Conservation (phyloP, 2,888 invertebrate species). For the Leptinotarsa haldemani region DNA sequence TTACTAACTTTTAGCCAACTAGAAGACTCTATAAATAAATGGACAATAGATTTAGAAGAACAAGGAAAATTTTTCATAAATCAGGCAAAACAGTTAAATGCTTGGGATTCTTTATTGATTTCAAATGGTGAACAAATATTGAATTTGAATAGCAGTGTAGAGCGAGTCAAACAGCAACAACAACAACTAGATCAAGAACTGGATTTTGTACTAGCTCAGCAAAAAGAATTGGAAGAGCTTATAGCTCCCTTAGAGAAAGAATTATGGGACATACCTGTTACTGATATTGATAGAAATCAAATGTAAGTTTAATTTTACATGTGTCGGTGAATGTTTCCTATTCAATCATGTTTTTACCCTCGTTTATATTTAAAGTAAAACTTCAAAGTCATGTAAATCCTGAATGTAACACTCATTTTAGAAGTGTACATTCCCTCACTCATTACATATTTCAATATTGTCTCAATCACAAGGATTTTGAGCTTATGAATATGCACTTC, state of each 20-base stretch:
- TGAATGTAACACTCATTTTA: too few species aligned
- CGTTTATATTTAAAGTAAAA: too few species aligned
- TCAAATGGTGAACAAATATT: conserved; percentile 94
- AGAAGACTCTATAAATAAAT: conserved; percentile 93
- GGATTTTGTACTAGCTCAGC: conserved; percentile 92
- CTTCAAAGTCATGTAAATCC: too few species aligned
- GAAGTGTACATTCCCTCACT: too few species aligned
- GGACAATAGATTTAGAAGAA: conserved; percentile 91
- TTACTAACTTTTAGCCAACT: conserved; percentile 85
- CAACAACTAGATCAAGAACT: conserved; percentile 91
- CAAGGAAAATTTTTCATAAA: conserved; percentile 93
- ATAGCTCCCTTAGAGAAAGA: conserved; percentile 88
- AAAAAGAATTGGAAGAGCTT: conserved; percentile 90
- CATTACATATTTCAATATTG: too few species aligned
- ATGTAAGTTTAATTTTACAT: conserved; percentile 70
- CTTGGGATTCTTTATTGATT: conserved; percentile 92
- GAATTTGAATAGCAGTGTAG: conserved; percentile 86
- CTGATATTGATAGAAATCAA: conserved; percentile 90
- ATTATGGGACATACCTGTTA: conserved; percentile 74
- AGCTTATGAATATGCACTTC: conserved; percentile 13
- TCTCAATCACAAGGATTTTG: too few species aligned
- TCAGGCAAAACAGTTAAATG: conserved; percentile 95
- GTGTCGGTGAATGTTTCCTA: background rate
- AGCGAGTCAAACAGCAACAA: conserved; percentile 89
- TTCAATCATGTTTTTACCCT: too few species aligned